Conservation (phyloP, 2,797 vertebrate genomes). For the Mus caroli region DNA sequence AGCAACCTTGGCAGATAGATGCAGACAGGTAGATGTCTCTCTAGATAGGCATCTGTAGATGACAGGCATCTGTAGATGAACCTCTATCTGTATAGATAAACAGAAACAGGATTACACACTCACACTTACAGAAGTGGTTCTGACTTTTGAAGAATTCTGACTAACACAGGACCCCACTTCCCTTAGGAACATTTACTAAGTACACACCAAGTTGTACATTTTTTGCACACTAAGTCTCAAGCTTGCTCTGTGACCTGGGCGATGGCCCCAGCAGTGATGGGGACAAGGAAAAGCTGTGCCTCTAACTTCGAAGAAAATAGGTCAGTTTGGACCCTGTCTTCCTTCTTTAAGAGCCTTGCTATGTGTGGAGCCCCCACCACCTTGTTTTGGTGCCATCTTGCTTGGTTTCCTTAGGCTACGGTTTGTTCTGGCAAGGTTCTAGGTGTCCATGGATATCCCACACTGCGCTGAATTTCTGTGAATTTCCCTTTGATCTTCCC, state of each 20-base stretch:
- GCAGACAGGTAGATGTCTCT: not conserved
- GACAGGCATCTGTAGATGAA: not conserved
- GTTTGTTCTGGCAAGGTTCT: not conserved
- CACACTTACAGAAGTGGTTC: not conserved
- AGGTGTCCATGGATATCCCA: not conserved
- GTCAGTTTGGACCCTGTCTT: not conserved
- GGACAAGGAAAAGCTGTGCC: not conserved
- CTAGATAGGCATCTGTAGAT: not conserved
- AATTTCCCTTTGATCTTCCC: not conserved
- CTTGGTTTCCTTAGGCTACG: rapidly evolving
- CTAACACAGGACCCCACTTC: not conserved
- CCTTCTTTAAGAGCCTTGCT: not conserved
- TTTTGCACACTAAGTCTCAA: not conserved
- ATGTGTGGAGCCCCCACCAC: rapidly evolving
- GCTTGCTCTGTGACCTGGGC: not conserved
- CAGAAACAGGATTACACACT: not conserved
- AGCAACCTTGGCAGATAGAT: not conserved
- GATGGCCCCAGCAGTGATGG: too few species aligned
- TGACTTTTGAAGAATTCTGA: not conserved
- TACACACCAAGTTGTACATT: not conserved
- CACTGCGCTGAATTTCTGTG: too few species aligned
- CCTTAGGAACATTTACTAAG: not conserved
- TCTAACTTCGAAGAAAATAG: not conserved
- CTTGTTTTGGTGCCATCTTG: too few species aligned
- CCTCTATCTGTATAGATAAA: not conserved